Percentiles rank a stretch among this genome's conserved stretches.
These are phyloP conservation scores for Clanis bilineata DNA, from an alignment of 2,888 invertebrate genomes.

Conservation along the genomic window DNA sequence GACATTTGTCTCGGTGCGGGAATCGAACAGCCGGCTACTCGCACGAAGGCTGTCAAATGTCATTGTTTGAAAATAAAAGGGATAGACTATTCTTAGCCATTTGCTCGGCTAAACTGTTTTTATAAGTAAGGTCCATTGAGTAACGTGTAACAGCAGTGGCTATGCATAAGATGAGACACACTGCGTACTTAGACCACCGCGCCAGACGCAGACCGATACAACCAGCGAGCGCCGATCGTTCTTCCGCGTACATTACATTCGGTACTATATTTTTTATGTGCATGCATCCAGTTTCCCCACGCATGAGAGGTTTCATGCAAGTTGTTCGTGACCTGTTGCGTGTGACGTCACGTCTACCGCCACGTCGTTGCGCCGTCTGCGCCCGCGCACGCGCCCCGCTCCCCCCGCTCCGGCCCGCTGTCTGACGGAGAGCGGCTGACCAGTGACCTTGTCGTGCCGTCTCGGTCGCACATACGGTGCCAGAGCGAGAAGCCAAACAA, in stretches of 20 bases:
- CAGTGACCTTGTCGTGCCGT: conserved; percentile 76
- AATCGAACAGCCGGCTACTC: too few species aligned
- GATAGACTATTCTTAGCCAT: too few species aligned
- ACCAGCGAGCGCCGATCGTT: not conserved
- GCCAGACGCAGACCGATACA: not conserved
- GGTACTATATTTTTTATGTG: conserved; percentile 52
- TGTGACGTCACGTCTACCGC: conserved; percentile 72
- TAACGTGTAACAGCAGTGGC: not conserved
- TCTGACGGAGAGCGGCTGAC: conserved; percentile 77
- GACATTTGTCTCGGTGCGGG: too few species aligned
- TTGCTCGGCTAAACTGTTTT: too few species aligned
- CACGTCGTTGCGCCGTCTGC: conserved; percentile 73
- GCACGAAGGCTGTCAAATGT: too few species aligned
- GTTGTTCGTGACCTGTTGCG: conserved; percentile 54
- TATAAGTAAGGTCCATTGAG: not conserved
- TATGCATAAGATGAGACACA: not conserved
- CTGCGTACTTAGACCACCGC: not conserved
- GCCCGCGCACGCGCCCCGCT: conserved; percentile 60
- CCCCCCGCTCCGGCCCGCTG: conserved; percentile 62
- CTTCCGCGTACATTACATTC: conserved; percentile 46
- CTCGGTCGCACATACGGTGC: conserved; percentile 51
- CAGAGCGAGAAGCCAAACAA: conserved; percentile 50
- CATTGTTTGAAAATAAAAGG: too few species aligned
- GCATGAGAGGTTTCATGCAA: conserved; percentile 68
- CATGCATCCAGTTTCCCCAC: conserved; percentile 69